Percentiles rank a stretch among this genome's conserved stretches.
These are phyloP conservation scores for Leucoraja erinaceus DNA, from an alignment of 2,113 vertebrate species.

Conservation along the genomic window DNA sequence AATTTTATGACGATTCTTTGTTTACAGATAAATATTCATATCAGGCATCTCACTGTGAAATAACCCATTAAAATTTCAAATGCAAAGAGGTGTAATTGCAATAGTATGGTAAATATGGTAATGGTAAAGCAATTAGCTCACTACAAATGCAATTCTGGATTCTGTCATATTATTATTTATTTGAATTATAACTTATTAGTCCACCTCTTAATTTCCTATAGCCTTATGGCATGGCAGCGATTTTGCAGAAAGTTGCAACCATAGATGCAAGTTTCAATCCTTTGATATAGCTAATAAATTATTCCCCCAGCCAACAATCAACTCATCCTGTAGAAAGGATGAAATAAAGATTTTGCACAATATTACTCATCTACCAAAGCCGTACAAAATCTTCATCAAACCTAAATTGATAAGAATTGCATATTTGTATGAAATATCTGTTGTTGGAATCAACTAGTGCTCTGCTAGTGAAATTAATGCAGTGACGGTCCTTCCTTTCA, in stretches of 20 bases:
- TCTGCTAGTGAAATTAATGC: no score
- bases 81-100: not conserved
- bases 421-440: no score
- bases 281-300: not conserved
- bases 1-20: not conserved
- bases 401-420: no score
- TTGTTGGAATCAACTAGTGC: no score
- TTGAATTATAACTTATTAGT: no score
- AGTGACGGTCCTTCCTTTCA: no score
- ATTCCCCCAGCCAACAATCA: not conserved
- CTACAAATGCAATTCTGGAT: not conserved
- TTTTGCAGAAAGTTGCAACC: not conserved
- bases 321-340: no score
- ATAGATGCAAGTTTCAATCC: not conserved
- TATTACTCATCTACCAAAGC: no score
- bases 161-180: not conserved
- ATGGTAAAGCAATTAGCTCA: not conserved
- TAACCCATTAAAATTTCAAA: not conserved
- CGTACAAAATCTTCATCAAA: no score
- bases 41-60: not conserved
- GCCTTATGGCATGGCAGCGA: not conserved
- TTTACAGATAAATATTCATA: no score
- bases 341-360: no score
- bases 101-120: not conserved
- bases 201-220: not conserved